These are phyloP conservation scores for Mus minutoides DNA, from an alignment of 2,797 vertebrate species.

Conservation along the genomic window DNA sequence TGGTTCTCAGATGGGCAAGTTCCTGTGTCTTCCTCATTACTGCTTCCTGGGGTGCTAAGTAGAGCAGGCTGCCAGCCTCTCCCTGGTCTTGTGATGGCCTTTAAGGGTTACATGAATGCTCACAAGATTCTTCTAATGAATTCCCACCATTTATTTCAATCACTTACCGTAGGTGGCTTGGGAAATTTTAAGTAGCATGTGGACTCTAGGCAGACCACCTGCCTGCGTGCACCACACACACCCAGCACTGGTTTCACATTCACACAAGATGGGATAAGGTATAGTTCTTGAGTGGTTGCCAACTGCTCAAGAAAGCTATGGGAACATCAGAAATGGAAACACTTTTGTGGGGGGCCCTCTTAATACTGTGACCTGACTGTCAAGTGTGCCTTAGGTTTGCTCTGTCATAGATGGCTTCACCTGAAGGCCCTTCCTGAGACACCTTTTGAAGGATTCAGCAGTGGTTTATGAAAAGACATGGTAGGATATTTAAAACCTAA, in stretches of 20 bases:
- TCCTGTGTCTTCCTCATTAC: rapidly evolving
- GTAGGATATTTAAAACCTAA: slow-evolving; percentile 20
- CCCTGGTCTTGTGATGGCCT: not conserved
- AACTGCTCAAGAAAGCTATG: not conserved
- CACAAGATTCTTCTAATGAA: slow-evolving; percentile 44
- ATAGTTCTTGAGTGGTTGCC: not conserved
- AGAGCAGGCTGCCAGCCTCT: not conserved
- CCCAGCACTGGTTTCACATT: not conserved
- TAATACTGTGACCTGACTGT: not conserved
- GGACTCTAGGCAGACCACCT: slow-evolving; percentile 26
- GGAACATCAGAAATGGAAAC: slow-evolving; percentile 16
- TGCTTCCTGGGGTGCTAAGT: not conserved
- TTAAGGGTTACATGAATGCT: slow-evolving; percentile 43
- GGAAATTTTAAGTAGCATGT: slow-evolving; percentile 59
- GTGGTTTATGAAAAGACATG: not conserved
- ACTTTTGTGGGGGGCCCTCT: not conserved
- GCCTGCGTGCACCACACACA: not conserved
- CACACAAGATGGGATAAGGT: not conserved
- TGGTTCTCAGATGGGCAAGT: not conserved
- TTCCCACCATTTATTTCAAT: slow-evolving; percentile 50
- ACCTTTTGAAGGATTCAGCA: not conserved
- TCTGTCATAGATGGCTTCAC: not conserved
- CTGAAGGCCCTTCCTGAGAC: not conserved
- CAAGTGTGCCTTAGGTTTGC: not conserved
- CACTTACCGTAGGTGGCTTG: slow-evolving; percentile 24